These are phyloP conservation scores for Enhydra lutris DNA, from an alignment of 2,113 vertebrate genomes.

Conservation along the genomic window DNA sequence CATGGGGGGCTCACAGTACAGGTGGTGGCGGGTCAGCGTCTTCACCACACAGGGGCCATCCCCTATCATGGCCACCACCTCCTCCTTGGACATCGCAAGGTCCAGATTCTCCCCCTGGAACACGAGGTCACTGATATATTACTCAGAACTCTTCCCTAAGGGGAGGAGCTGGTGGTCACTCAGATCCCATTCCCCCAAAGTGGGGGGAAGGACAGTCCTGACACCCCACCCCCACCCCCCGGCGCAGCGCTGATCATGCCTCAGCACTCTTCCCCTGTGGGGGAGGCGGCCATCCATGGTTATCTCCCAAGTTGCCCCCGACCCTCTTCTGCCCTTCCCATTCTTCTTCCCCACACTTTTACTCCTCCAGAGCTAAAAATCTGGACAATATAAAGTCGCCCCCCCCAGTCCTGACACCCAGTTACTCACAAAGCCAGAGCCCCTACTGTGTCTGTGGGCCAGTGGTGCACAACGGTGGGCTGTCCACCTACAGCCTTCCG, in stretches of 20 bases:
- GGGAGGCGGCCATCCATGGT: accelerated
- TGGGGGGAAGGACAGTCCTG: background rate
- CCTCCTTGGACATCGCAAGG: slow-evolving; percentile 95
- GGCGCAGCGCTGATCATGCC: background rate
- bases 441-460: background rate
- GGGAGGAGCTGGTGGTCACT: background rate
- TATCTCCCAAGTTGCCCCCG: background rate
- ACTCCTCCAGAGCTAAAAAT: background rate
- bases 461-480: accelerated
- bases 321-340: background rate
- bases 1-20: slow-evolving; percentile 95
- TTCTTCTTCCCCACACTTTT: background rate
- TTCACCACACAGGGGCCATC: slow-evolving; percentile 93
- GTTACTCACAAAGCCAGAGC: background rate
- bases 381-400: background rate
- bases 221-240: background rate
- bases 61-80: slow-evolving; percentile 96
- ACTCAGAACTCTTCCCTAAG: background rate
- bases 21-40: slow-evolving; percentile 94
- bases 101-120: slow-evolving; percentile 96
- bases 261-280: background rate
- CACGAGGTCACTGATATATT: background rate
- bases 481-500: background rate
- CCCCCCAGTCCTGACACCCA: background rate
- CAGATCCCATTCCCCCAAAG: background rate